phyloP scores from a whole-genome alignment of 2,113 vertebrate genomes.

The Callospermophilus lateralis region DNA sequence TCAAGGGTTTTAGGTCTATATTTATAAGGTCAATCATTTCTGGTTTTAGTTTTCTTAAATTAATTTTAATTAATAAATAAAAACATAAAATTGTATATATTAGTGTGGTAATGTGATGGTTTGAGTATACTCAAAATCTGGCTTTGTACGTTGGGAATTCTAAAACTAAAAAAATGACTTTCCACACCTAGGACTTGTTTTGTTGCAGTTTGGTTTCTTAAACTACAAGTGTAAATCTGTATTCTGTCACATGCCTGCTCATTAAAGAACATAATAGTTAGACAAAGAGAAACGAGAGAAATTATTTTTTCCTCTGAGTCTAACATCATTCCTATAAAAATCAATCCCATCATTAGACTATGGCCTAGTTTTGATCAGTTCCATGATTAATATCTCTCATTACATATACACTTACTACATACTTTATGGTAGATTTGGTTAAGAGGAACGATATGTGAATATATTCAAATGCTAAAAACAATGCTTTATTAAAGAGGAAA shows the following conservation, averaged over 20 bases:
- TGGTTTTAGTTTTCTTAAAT: too few species aligned
- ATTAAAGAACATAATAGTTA: slow-evolving; percentile 10
- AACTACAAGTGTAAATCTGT: neutral
- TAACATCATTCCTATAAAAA: neutral
- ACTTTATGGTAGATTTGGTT: neutral
- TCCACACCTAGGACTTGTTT: neutral
- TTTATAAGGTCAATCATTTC: too few species aligned
- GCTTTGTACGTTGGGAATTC: neutral
- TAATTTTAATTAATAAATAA: too few species aligned
- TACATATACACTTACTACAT: neutral
- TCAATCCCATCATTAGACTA: neutral
- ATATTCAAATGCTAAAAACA: neutral
- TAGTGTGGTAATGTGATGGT: too few species aligned
- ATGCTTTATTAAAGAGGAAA: neutral
- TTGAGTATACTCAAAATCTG: too few species aligned
- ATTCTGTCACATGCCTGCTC: neutral
- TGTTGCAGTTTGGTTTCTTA: neutral
- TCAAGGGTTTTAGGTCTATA: neutral
- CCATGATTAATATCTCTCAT: neutral
- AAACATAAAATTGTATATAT: too few species aligned
- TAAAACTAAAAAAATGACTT: neutral
- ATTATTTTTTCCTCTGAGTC: neutral
- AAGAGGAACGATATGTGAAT: neutral
- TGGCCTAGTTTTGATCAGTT: neutral
- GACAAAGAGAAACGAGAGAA: too few species aligned